Percentiles rank a stretch among this genome's conserved stretches.
Evolutionary conservation across 2,113 vertebrate species (phyloP).

Genomic region (Eleginops maclovinus): DNA sequence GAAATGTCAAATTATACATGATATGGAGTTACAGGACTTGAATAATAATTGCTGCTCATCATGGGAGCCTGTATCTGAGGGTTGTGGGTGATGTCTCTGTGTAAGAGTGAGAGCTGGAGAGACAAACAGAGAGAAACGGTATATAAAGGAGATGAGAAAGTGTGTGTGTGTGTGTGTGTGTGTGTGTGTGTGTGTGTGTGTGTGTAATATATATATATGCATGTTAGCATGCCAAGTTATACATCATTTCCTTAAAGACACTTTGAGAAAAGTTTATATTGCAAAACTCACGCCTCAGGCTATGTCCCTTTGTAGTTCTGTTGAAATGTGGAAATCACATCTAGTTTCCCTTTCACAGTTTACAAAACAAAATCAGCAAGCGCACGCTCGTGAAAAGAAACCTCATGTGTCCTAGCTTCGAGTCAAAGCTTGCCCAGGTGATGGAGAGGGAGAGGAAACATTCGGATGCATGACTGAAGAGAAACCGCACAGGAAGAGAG

Average conservation of each 20-base stretch:
- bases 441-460: slow-evolving; percentile 55
- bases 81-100: slow-evolving; percentile 36
- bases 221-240: slow-evolving; percentile 42
- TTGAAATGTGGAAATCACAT: slow-evolving; percentile 48
- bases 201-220: slow-evolving; percentile 1
- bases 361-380: slow-evolving; percentile 49
- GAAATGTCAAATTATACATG: slow-evolving; percentile 44
- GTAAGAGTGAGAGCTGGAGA: background rate
- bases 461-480: slow-evolving; percentile 40
- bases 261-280: slow-evolving; percentile 42
- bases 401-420: slow-evolving; percentile 25
- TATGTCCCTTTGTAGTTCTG: slow-evolving; percentile 8
- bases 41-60: slow-evolving; percentile 30
- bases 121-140: background rate
- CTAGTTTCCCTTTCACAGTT: slow-evolving; percentile 55
- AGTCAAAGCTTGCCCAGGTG: slow-evolving; percentile 55
- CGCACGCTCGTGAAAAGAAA: slow-evolving; percentile 21
- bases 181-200: background rate
- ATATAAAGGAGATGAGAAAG: slow-evolving; percentile 7
- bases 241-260: slow-evolving; percentile 36
- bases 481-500: slow-evolving; percentile 59
- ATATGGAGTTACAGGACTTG: slow-evolving; percentile 41
- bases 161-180: background rate
- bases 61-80: slow-evolving; percentile 25
- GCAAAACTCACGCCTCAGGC: slow-evolving; percentile 40